Evolutionary conservation across 2,797 vertebrate genomes (phyloP), one percentile per base, ranked within the genome.

Genomic region (Liparis tanakae): DNA sequence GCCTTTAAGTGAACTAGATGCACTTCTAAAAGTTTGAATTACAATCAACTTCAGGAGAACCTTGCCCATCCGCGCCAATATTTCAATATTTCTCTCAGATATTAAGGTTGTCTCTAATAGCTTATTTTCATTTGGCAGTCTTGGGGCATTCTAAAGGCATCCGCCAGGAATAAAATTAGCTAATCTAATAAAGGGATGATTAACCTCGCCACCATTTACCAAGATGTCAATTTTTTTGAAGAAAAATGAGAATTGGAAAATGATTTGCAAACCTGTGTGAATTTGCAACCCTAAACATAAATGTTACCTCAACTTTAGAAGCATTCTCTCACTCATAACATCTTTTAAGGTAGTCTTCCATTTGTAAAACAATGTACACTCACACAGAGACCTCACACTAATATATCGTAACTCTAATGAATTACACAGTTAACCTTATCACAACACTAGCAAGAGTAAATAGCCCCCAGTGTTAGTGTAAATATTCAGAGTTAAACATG

Each of bases 51-150:
- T 73, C 22, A 44, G 22, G 25, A 76, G 54, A 82, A 54, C 66
- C 68, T 67, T 17, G 37, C 25, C 22, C 60, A 7, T 10, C 73
- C 76, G 55, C 48, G 54, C 61, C 64, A 76, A 67, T 61, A 79
- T 78, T 81, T 86, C 37, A 82, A 75, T 80, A 85, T 76, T 78
- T 79, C 75, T 75, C 75, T 60, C 68, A 78, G 76, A 84, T 90
- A 82, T 87, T 78, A 75, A 81, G 65, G 80, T 78, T 85, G 77
- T 74, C 53, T 72, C 67, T 51, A 55, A 62, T 58, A 71, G 60
- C 68, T 64, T 76, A 13, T 77, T 78, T 70, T 30, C 46, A 50
- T 72, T 70, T 62, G 48, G 58, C 69, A 37, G 54, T 70, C 57
- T 72, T 22, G 6, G 53, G 6, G 39, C 39, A 76, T 75, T 6